Conservation (phyloP, 2,113 vertebrate species). For the Rafetus swinhoei region DNA sequence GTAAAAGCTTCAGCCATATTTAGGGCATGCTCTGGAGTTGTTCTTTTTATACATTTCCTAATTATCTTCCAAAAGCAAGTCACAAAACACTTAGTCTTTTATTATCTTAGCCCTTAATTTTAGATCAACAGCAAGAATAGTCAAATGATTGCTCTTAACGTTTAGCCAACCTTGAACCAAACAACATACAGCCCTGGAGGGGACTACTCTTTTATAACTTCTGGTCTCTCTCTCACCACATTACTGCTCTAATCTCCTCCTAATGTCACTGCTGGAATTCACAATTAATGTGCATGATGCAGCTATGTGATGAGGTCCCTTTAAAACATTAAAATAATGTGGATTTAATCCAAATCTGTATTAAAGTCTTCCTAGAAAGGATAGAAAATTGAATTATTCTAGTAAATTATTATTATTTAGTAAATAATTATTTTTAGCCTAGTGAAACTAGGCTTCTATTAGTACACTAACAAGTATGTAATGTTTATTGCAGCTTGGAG, state of each 20-base stretch:
- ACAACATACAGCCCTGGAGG: neutral
- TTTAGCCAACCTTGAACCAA: constrained; percentile 29
- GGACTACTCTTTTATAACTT: neutral
- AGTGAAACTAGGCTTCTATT: constrained; percentile 62
- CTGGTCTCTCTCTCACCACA: neutral
- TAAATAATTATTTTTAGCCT: too few species aligned
- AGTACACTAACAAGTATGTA: constrained; percentile 68
- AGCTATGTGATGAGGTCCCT: constrained; percentile 31
- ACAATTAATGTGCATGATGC: constrained; percentile 30
- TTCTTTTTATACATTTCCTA: neutral
- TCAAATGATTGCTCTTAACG: neutral
- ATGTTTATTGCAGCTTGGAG: constrained; percentile 68
- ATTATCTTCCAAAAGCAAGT: neutral
- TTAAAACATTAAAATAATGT: constrained; percentile 20
- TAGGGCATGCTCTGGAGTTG: neutral
- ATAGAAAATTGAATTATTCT: constrained; percentile 71
- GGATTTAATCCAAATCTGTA: constrained; percentile 63
- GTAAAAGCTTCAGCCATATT: neutral
- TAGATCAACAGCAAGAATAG: neutral
- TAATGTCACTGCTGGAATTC: constrained; percentile 20
- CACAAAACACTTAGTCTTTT: neutral
- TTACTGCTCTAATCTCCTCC: neutral
- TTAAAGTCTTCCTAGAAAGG: constrained; percentile 56
- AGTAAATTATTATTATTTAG: neutral
- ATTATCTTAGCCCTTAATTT: neutral